phyloP scores from a whole-genome alignment of 2,888 invertebrate genomes.

The Noctua fimbriata region DNA sequence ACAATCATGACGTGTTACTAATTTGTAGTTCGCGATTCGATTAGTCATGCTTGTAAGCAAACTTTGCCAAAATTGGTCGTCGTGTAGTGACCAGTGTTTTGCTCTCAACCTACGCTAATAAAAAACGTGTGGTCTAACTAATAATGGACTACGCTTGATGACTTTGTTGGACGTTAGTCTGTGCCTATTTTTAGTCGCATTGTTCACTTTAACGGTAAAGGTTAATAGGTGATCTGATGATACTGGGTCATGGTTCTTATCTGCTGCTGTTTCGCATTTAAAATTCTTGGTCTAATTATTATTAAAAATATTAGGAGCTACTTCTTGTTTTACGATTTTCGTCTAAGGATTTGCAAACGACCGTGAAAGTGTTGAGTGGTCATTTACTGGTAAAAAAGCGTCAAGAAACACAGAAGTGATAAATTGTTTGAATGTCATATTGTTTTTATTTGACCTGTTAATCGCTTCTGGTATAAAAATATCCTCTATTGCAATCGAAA shows the following conservation, averaged over 20 bases:
- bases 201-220: slow-evolving; percentile 21
- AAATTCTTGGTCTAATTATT: background rate
- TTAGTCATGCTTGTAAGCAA: slow-evolving; percentile 60
- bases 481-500: background rate
- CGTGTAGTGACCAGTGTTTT: slow-evolving; percentile 12
- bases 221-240: slow-evolving; percentile 31
- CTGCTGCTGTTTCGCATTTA: background rate
- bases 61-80: slow-evolving; percentile 52
- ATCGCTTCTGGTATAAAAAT: background rate
- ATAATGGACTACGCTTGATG: slow-evolving; percentile 36
- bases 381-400: background rate
- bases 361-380: background rate
- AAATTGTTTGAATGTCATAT: background rate
- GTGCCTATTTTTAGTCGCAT: slow-evolving; percentile 39
- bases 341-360: background rate
- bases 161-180: slow-evolving; percentile 35
- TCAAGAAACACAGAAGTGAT: background rate
- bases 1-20: slow-evolving; percentile 50
- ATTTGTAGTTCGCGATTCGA: slow-evolving; percentile 49
- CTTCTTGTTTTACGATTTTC: background rate
- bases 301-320: no score
- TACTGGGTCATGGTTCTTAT: slow-evolving; percentile 27
- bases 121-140: slow-evolving; percentile 32
- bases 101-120: slow-evolving; percentile 45
- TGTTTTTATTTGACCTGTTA: no score